Percentiles rank a stretch among this genome's conserved stretches.
Evolutionary conservation across 2,113 vertebrate genomes (phyloP).

Genomic region (cattle (Bos taurus)): ARS-UCD2.0 NC_037352.1:5520501-5521000

Average conservation of each 20-base stretch:
- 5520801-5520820: neutral
- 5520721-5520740: neutral
- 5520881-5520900: neutral
- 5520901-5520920: neutral
- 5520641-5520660: neutral
- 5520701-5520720: neutral
- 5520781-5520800: neutral
- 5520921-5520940: neutral
- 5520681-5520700: fast-evolving
- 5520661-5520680: neutral
- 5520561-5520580: neutral
- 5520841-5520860: neutral
- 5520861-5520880: neutral
- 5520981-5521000: slow-evolving; percentile 10
- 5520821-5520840: neutral
- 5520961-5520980: slow-evolving; percentile 12
- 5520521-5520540: neutral
- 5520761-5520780: neutral
- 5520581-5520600: neutral
- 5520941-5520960: neutral
- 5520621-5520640: neutral
- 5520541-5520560: neutral
- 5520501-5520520: neutral
- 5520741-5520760: neutral
- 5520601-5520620: fast-evolving